These are phyloP conservation scores for Marmota monax DNA, from an alignment of 2,113 vertebrate genomes.

Conservation along the genomic window DNA sequence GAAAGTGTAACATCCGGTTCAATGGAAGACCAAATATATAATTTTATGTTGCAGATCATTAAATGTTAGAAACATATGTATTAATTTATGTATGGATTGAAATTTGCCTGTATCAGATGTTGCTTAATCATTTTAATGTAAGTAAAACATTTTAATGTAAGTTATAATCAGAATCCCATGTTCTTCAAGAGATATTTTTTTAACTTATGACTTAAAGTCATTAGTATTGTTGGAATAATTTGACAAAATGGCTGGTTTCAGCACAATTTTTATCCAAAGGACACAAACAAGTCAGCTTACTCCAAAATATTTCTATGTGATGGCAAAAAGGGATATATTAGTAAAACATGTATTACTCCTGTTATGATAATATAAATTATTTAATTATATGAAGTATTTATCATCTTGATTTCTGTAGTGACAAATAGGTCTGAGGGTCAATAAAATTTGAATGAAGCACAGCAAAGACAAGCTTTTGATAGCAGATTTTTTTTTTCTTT, in stretches of 20 bases:
- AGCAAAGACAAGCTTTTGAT: conserved; percentile 27
- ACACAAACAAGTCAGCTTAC: not conserved
- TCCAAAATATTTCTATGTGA: conserved; percentile 45
- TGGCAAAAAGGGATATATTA: conserved; percentile 53
- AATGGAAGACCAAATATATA: conserved; percentile 36
- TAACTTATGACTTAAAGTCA: conserved; percentile 24
- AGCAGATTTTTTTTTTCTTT: not conserved
- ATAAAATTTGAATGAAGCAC: not conserved
- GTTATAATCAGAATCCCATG: conserved; percentile 10
- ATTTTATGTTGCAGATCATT: conserved; percentile 48
- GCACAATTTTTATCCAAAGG: conserved; percentile 34
- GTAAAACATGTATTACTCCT: conserved; percentile 27
- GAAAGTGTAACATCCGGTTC: not conserved
- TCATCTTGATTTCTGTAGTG: conserved; percentile 55
- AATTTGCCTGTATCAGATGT: conserved; percentile 5
- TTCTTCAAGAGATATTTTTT: conserved; percentile 36
- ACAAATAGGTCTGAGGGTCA: conserved; percentile 45
- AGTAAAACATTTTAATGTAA: conserved; percentile 7
- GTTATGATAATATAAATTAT: conserved; percentile 61
- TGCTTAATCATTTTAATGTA: not conserved
- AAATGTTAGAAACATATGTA: not conserved
- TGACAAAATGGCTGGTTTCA: not conserved
- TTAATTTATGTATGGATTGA: conserved; percentile 10
- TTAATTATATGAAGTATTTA: conserved; percentile 55
- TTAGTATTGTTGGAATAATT: conserved; percentile 41